These are phyloP conservation scores for Phenganax subtilis DNA, from an alignment of 92 coral and sea anemone species.

Conservation along the genomic window DNA sequence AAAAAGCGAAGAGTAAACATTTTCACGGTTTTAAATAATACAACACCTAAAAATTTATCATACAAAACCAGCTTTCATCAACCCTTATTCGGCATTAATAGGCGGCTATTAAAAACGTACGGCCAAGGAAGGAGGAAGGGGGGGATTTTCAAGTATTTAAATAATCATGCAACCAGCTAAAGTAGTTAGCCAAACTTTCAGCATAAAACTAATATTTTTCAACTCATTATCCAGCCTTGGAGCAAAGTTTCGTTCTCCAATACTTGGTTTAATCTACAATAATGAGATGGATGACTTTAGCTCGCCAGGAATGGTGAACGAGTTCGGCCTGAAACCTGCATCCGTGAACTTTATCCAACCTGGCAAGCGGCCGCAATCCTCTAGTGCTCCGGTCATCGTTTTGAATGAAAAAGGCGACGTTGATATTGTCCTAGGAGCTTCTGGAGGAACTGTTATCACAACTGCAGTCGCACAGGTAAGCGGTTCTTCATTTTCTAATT, in stretches of 20 bases:
- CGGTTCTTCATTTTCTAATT: neutral
- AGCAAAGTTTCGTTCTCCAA: constrained; percentile 87
- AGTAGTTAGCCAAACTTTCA: neutral
- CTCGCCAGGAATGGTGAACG: constrained; percentile 83
- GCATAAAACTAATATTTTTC: neutral
- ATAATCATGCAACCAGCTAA: neutral
- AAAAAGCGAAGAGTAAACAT: no score
- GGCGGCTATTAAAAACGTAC: no score
- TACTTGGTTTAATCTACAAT: constrained; percentile 88
- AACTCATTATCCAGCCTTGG: constrained; percentile 61
- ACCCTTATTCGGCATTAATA: no score
- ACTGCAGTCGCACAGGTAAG: constrained; percentile 93
- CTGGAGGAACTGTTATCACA: constrained; percentile 95
- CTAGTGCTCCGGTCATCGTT: constrained; percentile 86
- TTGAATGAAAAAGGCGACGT: constrained; percentile 83
- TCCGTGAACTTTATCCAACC: constrained; percentile 93
- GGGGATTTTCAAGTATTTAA: no score
- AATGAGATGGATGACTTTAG: constrained; percentile 99
- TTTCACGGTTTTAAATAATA: no score
- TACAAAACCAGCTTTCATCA: no score
- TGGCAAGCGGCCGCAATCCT: constrained; percentile 97
- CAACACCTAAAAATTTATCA: no score
- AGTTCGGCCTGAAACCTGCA: constrained; percentile 89
- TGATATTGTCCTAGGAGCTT: constrained; percentile 74
- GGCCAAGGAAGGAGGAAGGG: no score